Conservation (phyloP, 2,888 invertebrate genomes). For the Sinodicranocentrus sp. region DNA sequence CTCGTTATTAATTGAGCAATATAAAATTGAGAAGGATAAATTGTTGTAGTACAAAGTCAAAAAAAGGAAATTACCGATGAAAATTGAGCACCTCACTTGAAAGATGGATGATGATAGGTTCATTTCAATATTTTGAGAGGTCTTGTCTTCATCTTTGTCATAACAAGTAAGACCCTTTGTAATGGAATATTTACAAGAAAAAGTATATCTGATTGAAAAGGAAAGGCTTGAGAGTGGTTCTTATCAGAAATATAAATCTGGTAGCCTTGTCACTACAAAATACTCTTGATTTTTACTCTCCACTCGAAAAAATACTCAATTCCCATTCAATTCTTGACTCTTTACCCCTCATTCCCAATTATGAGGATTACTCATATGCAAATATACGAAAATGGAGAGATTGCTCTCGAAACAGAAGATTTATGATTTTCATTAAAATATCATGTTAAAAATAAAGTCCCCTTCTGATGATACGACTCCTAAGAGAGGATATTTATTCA, state of each 20-base stretch:
- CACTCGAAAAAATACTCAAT: background rate
- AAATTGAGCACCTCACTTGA: slow-evolving; percentile 52
- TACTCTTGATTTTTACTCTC: slow-evolving; percentile 32
- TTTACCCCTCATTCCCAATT: background rate
- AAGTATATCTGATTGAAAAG: too few relatives aligned
- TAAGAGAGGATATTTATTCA: too few relatives aligned
- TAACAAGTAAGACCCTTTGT: background rate
- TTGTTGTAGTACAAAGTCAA: slow-evolving; percentile 38
- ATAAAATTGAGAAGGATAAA: too few relatives aligned
- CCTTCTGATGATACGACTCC: too few relatives aligned
- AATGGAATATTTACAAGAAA: background rate
- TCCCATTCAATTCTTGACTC: background rate
- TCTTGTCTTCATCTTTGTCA: background rate
- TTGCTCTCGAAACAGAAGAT: slow-evolving; percentile 23
- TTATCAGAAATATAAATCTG: slow-evolving; percentile 53
- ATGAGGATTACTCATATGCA: background rate
- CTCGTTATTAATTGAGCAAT: too few relatives aligned
- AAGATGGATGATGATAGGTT: slow-evolving; percentile 61
- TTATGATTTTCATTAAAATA: too few relatives aligned
- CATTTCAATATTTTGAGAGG: slow-evolving; percentile 60
- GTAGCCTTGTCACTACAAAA: slow-evolving; percentile 59
- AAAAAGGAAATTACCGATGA: slow-evolving; percentile 57
- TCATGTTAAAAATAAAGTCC: too few relatives aligned
- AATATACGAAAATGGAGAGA: background rate
- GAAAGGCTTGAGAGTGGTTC: too few relatives aligned